Evolutionary conservation across 92 coral and sea anemone species (phyloP).

Genomic region (Epizoanthus scotinus): DNA sequence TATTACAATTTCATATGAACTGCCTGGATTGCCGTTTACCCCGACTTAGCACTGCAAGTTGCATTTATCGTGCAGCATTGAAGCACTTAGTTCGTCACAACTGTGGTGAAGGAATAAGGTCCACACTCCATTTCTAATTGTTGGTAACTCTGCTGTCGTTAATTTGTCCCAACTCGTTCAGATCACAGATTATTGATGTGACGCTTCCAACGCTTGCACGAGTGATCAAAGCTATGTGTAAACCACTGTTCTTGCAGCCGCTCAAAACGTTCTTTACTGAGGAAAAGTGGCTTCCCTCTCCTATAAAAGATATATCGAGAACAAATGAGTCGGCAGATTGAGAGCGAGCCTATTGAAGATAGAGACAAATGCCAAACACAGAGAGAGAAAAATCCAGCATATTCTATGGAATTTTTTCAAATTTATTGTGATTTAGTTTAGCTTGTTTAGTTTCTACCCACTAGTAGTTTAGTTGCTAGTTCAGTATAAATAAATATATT

Average conservation of each 20-base stretch:
- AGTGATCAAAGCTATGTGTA: conserved; percentile 91
- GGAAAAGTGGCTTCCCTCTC: conserved; percentile 93
- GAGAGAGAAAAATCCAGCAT: too few relatives aligned
- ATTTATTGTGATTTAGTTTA: too few relatives aligned
- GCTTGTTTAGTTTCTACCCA: too few relatives aligned
- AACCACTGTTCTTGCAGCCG: conserved; percentile 97
- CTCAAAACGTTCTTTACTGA: conserved; percentile 84
- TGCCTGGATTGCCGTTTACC: too few relatives aligned
- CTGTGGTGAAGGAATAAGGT: not conserved
- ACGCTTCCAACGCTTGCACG: conserved; percentile 92
- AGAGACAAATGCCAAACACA: too few relatives aligned
- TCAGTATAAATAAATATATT: too few relatives aligned
- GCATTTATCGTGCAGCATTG: too few relatives aligned
- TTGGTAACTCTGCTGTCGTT: not conserved
- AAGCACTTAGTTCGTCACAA: too few relatives aligned
- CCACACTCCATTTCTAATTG: not conserved
- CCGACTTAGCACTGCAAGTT: too few relatives aligned
- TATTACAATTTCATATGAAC: too few relatives aligned
- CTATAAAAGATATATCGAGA: conserved; percentile 51
- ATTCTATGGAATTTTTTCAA: too few relatives aligned
- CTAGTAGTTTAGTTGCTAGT: too few relatives aligned
- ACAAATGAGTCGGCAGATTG: not conserved
- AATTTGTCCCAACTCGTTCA: not conserved
- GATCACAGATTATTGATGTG: conserved; percentile 74
- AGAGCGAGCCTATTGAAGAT: not conserved